Evolutionary conservation across 2,113 vertebrate genomes (phyloP).

Genomic region (Benitochromis conjunctus): DNA sequence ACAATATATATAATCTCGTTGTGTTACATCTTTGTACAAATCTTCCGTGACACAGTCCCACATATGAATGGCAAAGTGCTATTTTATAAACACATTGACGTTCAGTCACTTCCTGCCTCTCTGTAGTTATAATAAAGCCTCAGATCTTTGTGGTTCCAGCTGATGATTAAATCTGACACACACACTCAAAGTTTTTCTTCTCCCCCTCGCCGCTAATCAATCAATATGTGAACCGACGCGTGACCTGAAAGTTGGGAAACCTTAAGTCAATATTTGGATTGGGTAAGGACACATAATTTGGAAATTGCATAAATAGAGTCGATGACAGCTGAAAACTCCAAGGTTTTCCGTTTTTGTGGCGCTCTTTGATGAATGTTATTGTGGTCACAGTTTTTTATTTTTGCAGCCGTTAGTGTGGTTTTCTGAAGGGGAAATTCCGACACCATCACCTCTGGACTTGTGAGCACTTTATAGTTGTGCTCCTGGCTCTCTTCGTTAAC

Average conservation of each 20-base stretch:
- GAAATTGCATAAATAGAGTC: slow-evolving; percentile 44
- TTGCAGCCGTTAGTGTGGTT: slow-evolving; percentile 6
- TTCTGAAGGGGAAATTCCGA: not conserved
- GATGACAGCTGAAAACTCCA: slow-evolving; percentile 44
- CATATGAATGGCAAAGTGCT: not conserved
- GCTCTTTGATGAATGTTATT: slow-evolving; percentile 33
- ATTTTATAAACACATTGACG: not conserved
- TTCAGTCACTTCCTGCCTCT: not conserved
- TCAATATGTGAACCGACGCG: slow-evolving; percentile 31
- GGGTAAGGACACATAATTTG: slow-evolving; percentile 47
- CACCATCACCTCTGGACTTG: not conserved
- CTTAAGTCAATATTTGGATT: slow-evolving; percentile 63
- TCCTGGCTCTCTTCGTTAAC: not conserved
- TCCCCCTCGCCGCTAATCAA: slow-evolving; percentile 38
- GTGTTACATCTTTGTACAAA: not conserved
- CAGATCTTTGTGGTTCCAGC: slow-evolving; percentile 4
- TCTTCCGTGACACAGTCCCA: not conserved
- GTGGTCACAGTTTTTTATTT: slow-evolving; percentile 16
- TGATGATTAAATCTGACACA: slow-evolving; percentile 49
- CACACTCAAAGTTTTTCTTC: slow-evolving; percentile 6
- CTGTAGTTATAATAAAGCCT: not conserved
- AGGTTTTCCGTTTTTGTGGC: not conserved
- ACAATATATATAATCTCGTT: not conserved
- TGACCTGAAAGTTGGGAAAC: slow-evolving; percentile 35
- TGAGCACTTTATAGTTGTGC: not conserved